Percentiles rank a stretch among this genome's conserved stretches.
phyloP scores from a whole-genome alignment of 2,113 vertebrate species.

The Aptenodytes patagonicus region DNA sequence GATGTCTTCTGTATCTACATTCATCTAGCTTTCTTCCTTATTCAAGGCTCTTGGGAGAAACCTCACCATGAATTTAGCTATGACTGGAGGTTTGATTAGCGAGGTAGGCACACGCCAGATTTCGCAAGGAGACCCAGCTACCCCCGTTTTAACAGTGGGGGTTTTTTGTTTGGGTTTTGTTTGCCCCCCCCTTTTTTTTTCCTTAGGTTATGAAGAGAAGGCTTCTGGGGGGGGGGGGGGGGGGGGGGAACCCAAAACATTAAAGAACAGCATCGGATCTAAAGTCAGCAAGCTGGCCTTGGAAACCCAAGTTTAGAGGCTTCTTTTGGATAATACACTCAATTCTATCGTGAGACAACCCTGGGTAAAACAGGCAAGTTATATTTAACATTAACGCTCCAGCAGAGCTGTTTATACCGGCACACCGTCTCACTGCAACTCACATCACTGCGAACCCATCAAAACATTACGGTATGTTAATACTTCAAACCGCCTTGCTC shows the following conservation, averaged over 20 bases:
- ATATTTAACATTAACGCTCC: not conserved
- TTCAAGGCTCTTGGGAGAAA: not conserved
- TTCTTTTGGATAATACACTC: not conserved
- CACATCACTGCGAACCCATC: not conserved
- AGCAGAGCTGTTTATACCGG: not conserved
- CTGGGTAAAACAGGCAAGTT: not conserved
- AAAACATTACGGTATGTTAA: not conserved
- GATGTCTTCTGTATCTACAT: too few relatives aligned
- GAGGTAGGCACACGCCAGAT: not conserved
- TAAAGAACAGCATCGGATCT: not conserved
- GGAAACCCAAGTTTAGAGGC: not conserved
- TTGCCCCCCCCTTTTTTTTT: not conserved
- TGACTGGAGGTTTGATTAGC: not conserved
- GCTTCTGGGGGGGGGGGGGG: not conserved
- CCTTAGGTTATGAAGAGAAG: not conserved
- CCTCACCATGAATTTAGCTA: accelerated
- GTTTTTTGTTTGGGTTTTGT: too few relatives aligned
- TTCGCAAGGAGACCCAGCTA: not conserved
- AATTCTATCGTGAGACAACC: not conserved
- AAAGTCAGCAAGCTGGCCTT: not conserved
- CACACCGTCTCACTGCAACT: not conserved
- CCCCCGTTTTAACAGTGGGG: accelerated
- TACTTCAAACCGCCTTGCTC: not conserved
- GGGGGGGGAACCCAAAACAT: too few relatives aligned
- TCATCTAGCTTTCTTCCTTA: not conserved